Evolutionary conservation across 2,888 invertebrate species (phyloP), one percentile per base, ranked within the genome.

Genomic region (Cosmopolites sordidus): DNA sequence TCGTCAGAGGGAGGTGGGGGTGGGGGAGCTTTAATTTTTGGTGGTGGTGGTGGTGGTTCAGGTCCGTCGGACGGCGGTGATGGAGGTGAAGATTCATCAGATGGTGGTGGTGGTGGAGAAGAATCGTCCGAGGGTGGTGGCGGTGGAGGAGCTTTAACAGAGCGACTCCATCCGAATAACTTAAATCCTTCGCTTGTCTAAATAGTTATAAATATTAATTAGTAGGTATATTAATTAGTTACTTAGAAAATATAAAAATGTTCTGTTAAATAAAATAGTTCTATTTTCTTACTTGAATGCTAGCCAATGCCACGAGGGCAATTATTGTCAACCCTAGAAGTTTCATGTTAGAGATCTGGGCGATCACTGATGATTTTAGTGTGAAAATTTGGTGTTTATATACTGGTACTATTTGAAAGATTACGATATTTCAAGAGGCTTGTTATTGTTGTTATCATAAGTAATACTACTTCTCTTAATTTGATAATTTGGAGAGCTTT

Each of bases 21-120:
- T 16, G 37, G 22, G 16, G 37, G 29, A 5, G 17, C 5, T 14
- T 12, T 17, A 8, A 15, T 11, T 6, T 29, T 16, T 45, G 46
- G 40, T 16, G 48, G 40, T 30, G 48, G 48, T 40, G 39, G 22
- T 16, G 37, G 29, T 18, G 17, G 17, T 6, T 12, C 22, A 8
- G 46, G 45, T 11, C 16, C 33, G 11, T 29, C 45, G 8, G 17
- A 14, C 16, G 38, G 46, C 9, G 46, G 38, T 39, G 47, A 9
- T 16, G 41, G 15, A n/a, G 37, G 29, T 8, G 11, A 1, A 6
- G 18, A 37, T 16, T 17, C 45, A 17, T 29, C 45, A 12, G 17
- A 14, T 46, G 38, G 46, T 18, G 46, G 46, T 39, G 22, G 16
- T 47, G 47, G 47, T 14, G 47, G 29, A 5, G 11, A 1, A 6